Percentiles rank a stretch among this genome's conserved stretches.
Conservation (phyloP, 2,797 vertebrate species). For the Todus mexicanus region DNA sequence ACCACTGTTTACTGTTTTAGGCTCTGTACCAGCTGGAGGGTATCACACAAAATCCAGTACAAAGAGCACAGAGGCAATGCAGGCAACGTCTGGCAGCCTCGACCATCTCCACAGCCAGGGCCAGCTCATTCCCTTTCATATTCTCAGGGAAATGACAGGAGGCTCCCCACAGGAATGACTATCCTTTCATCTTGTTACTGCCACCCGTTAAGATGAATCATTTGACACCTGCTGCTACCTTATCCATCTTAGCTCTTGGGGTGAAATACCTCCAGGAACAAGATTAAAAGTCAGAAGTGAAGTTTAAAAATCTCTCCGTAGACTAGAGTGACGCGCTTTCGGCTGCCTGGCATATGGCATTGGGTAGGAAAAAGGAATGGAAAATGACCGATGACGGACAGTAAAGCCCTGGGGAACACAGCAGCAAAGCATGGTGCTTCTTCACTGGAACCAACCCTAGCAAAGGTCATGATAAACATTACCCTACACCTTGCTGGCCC, state of each 20-base stretch:
- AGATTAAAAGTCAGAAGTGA: constrained; percentile 29
- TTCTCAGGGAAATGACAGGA: neutral
- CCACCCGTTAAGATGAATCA: constrained; percentile 20
- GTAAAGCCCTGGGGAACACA: neutral
- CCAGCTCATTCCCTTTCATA: neutral
- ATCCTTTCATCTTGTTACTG: constrained; percentile 13
- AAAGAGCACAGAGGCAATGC: neutral
- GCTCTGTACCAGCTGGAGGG: neutral
- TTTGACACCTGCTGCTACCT: constrained; percentile 21
- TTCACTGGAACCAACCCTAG: neutral
- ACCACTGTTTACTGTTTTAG: neutral
- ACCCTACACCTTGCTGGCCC: neutral
- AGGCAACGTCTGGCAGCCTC: neutral
- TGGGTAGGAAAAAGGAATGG: neutral
- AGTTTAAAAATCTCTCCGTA: constrained; percentile 4
- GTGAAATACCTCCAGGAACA: constrained; percentile 32
- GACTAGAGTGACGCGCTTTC: neutral
- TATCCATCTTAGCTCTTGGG: constrained; percentile 20
- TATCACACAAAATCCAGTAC: neutral
- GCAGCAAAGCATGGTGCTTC: neutral
- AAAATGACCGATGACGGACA: neutral
- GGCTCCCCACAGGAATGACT: neutral
- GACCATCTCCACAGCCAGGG: neutral
- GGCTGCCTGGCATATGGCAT: neutral
- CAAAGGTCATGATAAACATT: neutral